phyloP scores from a whole-genome alignment of 2,797 vertebrate species.

The Cuculus canorus region DNA sequence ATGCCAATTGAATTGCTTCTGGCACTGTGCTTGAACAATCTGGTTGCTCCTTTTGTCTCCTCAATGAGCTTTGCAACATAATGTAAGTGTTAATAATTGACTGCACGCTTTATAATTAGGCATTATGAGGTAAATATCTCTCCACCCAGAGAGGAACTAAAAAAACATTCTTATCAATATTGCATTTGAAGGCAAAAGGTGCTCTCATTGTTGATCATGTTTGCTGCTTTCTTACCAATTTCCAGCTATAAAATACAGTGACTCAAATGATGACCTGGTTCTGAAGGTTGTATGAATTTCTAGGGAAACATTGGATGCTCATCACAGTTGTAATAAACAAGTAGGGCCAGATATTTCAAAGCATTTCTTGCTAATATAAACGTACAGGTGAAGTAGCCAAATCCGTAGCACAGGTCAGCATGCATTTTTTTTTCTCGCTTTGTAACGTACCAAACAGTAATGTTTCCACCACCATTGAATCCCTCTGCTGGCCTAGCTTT shows the following conservation, averaged over 20 bases:
- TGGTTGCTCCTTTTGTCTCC: conserved; percentile 60
- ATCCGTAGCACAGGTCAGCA: background rate
- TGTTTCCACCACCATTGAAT: background rate
- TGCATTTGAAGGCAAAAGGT: background rate
- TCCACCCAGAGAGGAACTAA: conserved; percentile 49
- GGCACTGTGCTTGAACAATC: conserved; percentile 41
- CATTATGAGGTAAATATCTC: conserved; percentile 32
- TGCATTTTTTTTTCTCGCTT: background rate
- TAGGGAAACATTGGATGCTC: background rate
- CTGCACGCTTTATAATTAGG: conserved; percentile 63
- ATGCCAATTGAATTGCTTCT: conserved; percentile 50
- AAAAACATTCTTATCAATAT: conserved; percentile 4
- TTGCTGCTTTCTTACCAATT: background rate
- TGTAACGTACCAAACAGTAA: background rate
- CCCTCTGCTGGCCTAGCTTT: background rate
- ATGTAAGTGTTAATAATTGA: conserved; percentile 45
- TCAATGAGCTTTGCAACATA: conserved; percentile 57
- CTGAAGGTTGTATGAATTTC: background rate
- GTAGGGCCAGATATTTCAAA: background rate
- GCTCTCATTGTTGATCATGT: background rate
- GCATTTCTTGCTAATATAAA: background rate
- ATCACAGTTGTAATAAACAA: background rate
- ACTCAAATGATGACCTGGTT: background rate
- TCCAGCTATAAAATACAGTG: background rate
- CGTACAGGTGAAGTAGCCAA: background rate